These are phyloP conservation scores for Suillia variegata DNA, from an alignment of 2,888 invertebrate species.

Conservation along the genomic window DNA sequence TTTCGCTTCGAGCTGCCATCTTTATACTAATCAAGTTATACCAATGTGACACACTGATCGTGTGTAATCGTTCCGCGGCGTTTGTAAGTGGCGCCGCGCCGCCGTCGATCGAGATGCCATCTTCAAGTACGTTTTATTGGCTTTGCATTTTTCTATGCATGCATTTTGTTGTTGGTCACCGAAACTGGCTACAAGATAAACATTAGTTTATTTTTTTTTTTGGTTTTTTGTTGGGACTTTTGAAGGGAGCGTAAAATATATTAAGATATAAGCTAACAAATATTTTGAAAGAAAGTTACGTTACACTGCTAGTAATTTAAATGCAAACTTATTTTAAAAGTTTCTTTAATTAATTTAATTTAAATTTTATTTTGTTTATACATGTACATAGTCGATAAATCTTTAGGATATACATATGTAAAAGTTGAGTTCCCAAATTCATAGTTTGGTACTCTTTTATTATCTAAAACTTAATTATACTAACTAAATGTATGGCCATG, in stretches of 20 bases:
- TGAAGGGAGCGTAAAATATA: no score
- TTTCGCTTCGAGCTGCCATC: slow-evolving; percentile 13
- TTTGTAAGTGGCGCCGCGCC: background rate
- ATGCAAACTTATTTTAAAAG: no score
- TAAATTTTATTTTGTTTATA: no score
- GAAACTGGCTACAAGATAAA: no score
- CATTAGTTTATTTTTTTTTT: background rate
- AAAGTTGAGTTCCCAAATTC: no score
- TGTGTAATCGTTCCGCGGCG: background rate
- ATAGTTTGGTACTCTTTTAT: no score
- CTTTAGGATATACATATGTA: no score
- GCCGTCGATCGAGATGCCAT: background rate
- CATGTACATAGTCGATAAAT: no score
- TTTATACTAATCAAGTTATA: slow-evolving; percentile 28
- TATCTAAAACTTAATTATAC: no score
- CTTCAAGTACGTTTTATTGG: background rate
- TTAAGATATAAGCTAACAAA: background rate
- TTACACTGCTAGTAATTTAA: slow-evolving; percentile 12
- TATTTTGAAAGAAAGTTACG: slow-evolving; percentile 17
- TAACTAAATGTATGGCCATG: no score
- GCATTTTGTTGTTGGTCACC: background rate
- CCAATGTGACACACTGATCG: background rate
- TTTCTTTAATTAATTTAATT: no score
- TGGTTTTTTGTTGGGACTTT: background rate
- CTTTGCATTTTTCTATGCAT: background rate